phyloP scores from a whole-genome alignment of 2,797 vertebrate genomes.

The Pseudochromis fuscus region DNA sequence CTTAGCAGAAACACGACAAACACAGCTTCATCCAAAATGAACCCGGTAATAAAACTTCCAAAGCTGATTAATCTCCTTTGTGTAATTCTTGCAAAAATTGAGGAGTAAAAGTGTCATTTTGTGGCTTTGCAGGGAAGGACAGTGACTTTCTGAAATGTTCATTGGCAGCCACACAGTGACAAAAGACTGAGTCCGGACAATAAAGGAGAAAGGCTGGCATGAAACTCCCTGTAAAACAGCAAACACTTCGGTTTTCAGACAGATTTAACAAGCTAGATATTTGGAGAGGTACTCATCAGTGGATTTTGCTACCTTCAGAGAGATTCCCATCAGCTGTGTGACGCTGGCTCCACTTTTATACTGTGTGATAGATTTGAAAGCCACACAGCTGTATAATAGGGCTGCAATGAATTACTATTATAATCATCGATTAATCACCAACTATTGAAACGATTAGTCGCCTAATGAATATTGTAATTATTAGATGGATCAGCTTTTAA shows the following conservation, averaged over 20 bases:
- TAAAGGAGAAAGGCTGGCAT: not conserved
- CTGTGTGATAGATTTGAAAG: not conserved
- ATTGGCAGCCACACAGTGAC: not conserved
- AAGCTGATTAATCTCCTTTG: not conserved
- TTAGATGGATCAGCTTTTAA: no score
- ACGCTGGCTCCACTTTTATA: not conserved
- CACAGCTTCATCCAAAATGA: not conserved
- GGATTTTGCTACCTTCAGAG: not conserved
- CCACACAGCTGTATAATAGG: no score
- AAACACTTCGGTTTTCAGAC: not conserved
- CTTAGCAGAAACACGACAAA: not conserved
- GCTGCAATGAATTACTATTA: no score
- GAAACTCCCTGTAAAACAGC: not conserved
- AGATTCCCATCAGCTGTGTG: not conserved
- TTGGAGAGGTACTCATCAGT: not conserved
- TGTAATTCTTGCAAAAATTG: constrained; percentile 12
- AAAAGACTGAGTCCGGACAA: not conserved
- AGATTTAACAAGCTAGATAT: not conserved
- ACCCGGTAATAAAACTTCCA: not conserved
- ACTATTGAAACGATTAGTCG: no score
- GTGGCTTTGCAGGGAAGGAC: not conserved
- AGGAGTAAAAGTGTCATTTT: not conserved
- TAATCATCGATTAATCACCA: no score
- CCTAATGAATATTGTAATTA: no score
- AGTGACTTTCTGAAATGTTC: not conserved